phyloP scores from a whole-genome alignment of 2,113 vertebrate genomes.

The Patagioenas fasciata region DNA sequence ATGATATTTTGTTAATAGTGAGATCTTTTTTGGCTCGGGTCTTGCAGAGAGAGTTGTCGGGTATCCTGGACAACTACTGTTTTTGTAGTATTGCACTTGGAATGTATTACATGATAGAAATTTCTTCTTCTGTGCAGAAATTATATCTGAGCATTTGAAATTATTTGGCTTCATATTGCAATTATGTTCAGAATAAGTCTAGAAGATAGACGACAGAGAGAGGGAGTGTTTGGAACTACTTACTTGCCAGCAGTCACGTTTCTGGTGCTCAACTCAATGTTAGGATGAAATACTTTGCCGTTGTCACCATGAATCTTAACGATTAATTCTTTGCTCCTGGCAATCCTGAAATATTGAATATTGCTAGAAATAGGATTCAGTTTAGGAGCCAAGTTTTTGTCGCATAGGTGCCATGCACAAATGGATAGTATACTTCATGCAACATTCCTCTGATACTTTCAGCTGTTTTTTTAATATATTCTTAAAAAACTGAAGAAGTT shows the following conservation, averaged over 20 bases:
- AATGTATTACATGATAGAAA: neutral
- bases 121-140: neutral
- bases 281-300: neutral
- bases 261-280: slow-evolving; percentile 11
- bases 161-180: neutral
- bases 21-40: neutral
- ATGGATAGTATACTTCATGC: neutral
- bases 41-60: neutral
- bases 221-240: neutral
- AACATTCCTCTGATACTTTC: neutral
- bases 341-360: slow-evolving; percentile 30
- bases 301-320: slow-evolving; percentile 19
- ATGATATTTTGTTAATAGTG: neutral
- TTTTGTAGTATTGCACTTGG: neutral
- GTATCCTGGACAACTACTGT: neutral
- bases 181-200: neutral
- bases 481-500: neutral
- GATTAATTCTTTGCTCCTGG: slow-evolving; percentile 41
- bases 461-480: neutral
- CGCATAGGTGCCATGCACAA: neutral
- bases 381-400: neutral
- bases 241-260: slow-evolving; percentile 20
- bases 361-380: slow-evolving; percentile 5
- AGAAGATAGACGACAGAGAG: slow-evolving; percentile 5
- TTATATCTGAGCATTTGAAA: neutral